Evolutionary conservation across 2,113 vertebrate species (phyloP), one percentile per base, ranked within the genome.

Genomic region (Bostrychus sinensis): DNA sequence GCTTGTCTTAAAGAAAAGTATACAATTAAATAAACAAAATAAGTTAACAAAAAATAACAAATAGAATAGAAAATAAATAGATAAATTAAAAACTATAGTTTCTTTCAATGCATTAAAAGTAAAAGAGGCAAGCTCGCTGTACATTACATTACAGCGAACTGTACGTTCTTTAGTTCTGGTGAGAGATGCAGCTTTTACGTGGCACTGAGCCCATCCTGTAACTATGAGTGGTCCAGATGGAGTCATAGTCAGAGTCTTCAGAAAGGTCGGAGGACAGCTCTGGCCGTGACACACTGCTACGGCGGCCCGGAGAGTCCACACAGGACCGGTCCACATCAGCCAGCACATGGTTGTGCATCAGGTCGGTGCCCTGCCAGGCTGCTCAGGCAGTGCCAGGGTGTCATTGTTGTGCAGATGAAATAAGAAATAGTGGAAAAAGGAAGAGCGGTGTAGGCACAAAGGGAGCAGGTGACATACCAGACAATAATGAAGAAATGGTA

Each of bases 261-360:
- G 96, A 97, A 83, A 96, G 94, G 92, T 98, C 97, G 85, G 97
- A 97, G 92, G 93, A 89, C 86, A 86, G 92, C 83, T 98, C 97
- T 86, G 96, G 93, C 87, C 96, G 94, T 45, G 96, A 96, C 90
- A 99, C 93, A 83, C 97, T 99, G 94, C 96, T 96, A 91, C 96
- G 97, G 88, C 95, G 95, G 87, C 95, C 96, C 81, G 95, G 90
- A 86, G 93, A 93, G 90, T 98, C 97, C 94, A 93, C 90, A 74
- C 95, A 94, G 91, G 96, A 94, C 90, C 96, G 95, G 93, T 98
- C 96, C 89, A 92, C 93, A 84, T 96, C 96, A 69, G 94, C 95
- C 92, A 99, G 90, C 90, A 99, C 96, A 87, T 99, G 97, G 94
- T 99, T 99, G 93, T 99, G 97, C 97, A 99, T 99, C 93, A 99